A percentile compares a stretch with the other conserved stretches of the same genome.
These are phyloP conservation scores for Drosophila takahashii DNA, from an alignment of 1,140 invertebrate genomes.

Conservation along the genomic window DNA sequence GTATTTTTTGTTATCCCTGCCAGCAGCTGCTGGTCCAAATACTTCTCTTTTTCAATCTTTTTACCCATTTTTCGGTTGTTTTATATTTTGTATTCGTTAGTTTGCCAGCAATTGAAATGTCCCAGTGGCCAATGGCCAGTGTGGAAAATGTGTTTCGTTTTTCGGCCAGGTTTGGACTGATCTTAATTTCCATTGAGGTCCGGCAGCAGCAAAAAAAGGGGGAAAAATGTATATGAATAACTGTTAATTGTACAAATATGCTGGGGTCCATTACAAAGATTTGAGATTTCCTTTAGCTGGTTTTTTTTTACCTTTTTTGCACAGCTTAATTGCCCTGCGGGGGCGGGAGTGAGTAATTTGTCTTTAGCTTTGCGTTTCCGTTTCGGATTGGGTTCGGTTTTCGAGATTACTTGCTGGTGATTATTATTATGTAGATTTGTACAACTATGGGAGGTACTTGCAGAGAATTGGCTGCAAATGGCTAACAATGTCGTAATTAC, in stretches of 20 bases:
- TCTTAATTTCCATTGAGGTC: constrained; percentile 42
- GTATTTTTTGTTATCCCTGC: constrained; percentile 30
- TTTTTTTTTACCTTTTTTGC: not conserved
- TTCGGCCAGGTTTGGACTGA: constrained; percentile 10
- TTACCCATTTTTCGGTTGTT: not conserved
- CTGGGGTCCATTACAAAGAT: constrained; percentile 34
- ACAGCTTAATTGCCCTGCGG: constrained; percentile 41
- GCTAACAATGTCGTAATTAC: constrained; percentile 31
- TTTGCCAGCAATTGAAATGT: constrained; percentile 68
- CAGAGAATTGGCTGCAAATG: constrained; percentile 8
- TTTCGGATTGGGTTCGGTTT: constrained; percentile 27
- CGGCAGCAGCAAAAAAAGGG: constrained; percentile 8
- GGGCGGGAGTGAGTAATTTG: constrained; percentile 34
- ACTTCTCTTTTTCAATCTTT: constrained; percentile 14
- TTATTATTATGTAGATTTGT: constrained; percentile 42
- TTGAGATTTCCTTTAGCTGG: constrained; percentile 21
- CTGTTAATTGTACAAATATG: constrained; percentile 48
- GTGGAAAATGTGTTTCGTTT: constrained; percentile 34
- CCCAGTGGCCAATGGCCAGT: constrained; percentile 20
- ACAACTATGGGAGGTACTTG: not conserved
- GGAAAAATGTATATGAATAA: constrained; percentile 19
- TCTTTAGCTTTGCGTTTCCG: constrained; percentile 47
- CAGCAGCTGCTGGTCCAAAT: constrained; percentile 40
- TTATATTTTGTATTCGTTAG: not conserved
- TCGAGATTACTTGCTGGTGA: constrained; percentile 26